phyloP scores from a whole-genome alignment of 2,888 invertebrate species.

The Cerastis leucographa region DNA sequence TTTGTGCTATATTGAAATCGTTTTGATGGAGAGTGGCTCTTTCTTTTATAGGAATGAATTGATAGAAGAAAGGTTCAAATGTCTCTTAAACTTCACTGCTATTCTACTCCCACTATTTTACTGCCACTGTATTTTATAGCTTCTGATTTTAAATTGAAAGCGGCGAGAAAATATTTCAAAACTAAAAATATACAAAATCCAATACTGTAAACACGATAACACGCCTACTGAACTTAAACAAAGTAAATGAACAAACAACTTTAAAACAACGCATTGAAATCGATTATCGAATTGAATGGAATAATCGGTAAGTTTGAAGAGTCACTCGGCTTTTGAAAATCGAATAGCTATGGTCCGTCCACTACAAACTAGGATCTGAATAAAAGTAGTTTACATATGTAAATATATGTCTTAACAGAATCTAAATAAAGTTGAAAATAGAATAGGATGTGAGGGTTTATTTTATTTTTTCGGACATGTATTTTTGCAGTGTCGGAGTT shows the following conservation, averaged over 20 bases:
- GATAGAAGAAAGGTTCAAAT: background rate
- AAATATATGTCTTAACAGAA: slow-evolving; percentile 3
- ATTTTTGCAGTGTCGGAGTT: slow-evolving; percentile 25
- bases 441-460: background rate
- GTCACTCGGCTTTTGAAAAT: slow-evolving; percentile 83
- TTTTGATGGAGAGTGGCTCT: slow-evolving; percentile 56
- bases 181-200: background rate
- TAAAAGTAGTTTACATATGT: slow-evolving; percentile 12
- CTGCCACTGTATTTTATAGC: background rate
- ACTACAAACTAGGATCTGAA: slow-evolving; percentile 31
- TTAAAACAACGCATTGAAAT: slow-evolving; percentile 60
- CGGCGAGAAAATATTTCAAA: background rate
- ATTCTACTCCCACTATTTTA: background rate
- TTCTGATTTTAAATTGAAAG: background rate
- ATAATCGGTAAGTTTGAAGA: slow-evolving; percentile 80
- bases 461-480: slow-evolving; percentile 31
- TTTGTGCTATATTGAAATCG: slow-evolving; percentile 59
- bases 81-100: background rate
- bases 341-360: slow-evolving; percentile 77
- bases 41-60: slow-evolving; percentile 12
- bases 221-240: background rate
- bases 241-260: background rate
- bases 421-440: slow-evolving; percentile 33
- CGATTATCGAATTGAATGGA: slow-evolving; percentile 68
- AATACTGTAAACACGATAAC: background rate